phyloP scores from a whole-genome alignment of 2,888 invertebrate genomes.

The Empis livida region DNA sequence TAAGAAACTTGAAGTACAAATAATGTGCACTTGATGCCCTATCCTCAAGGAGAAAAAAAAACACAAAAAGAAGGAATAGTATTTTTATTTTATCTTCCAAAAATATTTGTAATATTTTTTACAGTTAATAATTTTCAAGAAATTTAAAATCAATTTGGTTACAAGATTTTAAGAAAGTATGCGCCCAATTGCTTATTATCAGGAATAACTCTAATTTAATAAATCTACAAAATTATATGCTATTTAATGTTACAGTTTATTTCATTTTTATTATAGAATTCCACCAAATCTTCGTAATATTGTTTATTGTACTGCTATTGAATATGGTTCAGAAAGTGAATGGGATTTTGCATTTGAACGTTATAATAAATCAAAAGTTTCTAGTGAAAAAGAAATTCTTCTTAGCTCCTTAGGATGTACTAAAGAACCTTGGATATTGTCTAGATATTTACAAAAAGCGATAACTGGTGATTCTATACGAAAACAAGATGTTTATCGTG shows the following conservation, averaged over 20 bases:
- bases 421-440: slow-evolving; percentile 65
- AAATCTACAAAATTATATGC: too few species aligned
- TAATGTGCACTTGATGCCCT: too few species aligned
- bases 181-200: too few species aligned
- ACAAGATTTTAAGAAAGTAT: too few species aligned
- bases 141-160: too few species aligned
- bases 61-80: too few species aligned
- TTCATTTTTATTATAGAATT: slow-evolving; percentile 43
- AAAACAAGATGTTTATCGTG: slow-evolving; percentile 67
- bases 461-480: slow-evolving; percentile 62
- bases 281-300: slow-evolving; percentile 69
- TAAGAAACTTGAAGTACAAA: too few species aligned
- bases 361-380: slow-evolving; percentile 60
- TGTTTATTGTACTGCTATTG: slow-evolving; percentile 78
- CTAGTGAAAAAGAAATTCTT: slow-evolving; percentile 67
- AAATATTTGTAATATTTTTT: too few species aligned
- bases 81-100: too few species aligned
- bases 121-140: too few species aligned
- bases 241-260: neutral
- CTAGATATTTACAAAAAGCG: slow-evolving; percentile 55
- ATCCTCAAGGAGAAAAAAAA: too few species aligned
- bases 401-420: slow-evolving; percentile 71
- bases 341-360: slow-evolving; percentile 84
- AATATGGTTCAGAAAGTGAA: slow-evolving; percentile 67
- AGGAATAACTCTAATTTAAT: too few species aligned